These are phyloP conservation scores for Agrotis puta DNA, from an alignment of 2,888 invertebrate species.

Conservation along the genomic window DNA sequence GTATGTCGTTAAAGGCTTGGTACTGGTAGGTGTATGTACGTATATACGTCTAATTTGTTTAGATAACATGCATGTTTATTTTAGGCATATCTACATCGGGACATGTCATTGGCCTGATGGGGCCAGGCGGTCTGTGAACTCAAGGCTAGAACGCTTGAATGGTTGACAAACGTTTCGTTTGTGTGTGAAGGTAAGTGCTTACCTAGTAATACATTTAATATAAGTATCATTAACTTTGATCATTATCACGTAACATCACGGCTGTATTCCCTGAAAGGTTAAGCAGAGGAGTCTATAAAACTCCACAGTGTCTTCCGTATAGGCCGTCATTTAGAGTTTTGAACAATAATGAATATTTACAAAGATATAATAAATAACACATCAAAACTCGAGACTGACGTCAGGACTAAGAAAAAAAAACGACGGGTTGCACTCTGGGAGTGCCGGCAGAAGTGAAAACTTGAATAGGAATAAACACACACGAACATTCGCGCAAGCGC, in stretches of 20 bases:
- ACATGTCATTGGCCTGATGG: slow-evolving; percentile 71
- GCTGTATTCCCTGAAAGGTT: neutral
- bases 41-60: slow-evolving; percentile 51
- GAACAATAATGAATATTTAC: no score
- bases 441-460: no score
- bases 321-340: no score
- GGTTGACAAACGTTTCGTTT: slow-evolving; percentile 61
- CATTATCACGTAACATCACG: neutral
- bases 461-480: no score
- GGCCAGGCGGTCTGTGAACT: slow-evolving; percentile 80
- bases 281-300: neutral
- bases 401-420: no score
- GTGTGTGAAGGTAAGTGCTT: no score
- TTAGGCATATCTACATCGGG: slow-evolving; percentile 69
- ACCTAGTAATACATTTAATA: no score
- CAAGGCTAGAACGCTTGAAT: slow-evolving; percentile 71
- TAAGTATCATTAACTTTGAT: neutral
- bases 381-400: no score
- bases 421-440: no score
- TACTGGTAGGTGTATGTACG: slow-evolving; percentile 12
- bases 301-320: no score
- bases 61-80: slow-evolving; percentile 69
- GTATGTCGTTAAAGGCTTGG: slow-evolving; percentile 46
- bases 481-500: no score
- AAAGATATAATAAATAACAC: no score